Evolutionary conservation across 1,140 invertebrate genomes (phyloP).

Genomic region (Listronotus oregonensis): DNA sequence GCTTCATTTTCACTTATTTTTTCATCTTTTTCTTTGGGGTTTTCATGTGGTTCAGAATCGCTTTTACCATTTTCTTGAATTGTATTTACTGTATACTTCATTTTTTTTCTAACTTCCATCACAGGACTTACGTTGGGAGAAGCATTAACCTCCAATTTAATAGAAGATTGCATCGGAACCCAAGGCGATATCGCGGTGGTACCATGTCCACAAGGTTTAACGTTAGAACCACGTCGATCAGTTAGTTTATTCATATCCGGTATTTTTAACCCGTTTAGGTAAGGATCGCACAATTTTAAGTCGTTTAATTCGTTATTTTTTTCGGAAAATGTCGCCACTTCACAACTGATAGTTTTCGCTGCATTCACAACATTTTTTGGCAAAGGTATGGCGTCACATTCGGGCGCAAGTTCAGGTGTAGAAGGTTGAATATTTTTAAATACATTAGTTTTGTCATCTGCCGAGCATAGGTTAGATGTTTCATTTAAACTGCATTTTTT

Average conservation of each 20-base stretch:
- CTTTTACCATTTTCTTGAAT: constrained; percentile 13
- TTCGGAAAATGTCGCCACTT: constrained; percentile 41
- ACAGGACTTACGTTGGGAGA: constrained; percentile 48
- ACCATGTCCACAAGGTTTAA: constrained; percentile 54
- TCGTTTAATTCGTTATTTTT: constrained; percentile 36
- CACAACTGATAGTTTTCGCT: constrained; percentile 38
- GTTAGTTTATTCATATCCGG: constrained; percentile 6
- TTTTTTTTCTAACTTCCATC: constrained; percentile 42
- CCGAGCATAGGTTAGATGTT: constrained; percentile 4
- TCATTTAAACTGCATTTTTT: constrained; percentile 28
- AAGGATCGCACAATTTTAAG: constrained; percentile 34
- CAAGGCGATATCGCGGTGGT: constrained; percentile 50
- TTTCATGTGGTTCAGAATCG: constrained; percentile 6
- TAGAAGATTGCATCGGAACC: constrained; percentile 32
- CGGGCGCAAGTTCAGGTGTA: constrained; percentile 43
- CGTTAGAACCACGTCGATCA: constrained; percentile 37
- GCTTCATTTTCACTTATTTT: constrained; percentile 2
- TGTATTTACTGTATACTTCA: constrained; percentile 34
- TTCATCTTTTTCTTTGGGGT: constrained; percentile 11
- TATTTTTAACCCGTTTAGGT: constrained; percentile 31
- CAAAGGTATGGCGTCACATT: constrained; percentile 27
- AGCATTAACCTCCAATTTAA: constrained; percentile 26
- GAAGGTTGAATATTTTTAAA: constrained; percentile 48
- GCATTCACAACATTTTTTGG: constrained; percentile 44
- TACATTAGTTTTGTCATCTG: constrained; percentile 34